Base-by-base conservation (phyloP, 2,797 vertebrate species). In the Takifugu rubripes region DNA sequence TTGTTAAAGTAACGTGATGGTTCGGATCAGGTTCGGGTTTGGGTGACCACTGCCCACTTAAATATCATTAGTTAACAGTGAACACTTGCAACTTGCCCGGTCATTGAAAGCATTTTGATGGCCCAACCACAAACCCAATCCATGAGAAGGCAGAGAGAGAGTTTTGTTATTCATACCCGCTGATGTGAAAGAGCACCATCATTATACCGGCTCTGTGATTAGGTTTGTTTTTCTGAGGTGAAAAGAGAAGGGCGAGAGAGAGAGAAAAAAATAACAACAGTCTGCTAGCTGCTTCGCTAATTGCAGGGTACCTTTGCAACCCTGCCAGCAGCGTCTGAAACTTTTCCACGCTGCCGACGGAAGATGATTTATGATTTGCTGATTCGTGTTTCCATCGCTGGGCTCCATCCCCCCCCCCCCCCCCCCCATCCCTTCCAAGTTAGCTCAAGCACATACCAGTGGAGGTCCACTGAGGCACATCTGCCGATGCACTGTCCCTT, bases 321-420 rank as follows among this genome's bases (percentile, higher is more conserved):
- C 47, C 25, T 47, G 43, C 52, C 58, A 61, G 1, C 64, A 48
- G 50, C 49, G 57, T 56, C 54, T 57, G 49, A 64, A 69, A 58
- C 61, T 62, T 69, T 67, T 63, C 50, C 58, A 48, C 31, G 8
- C 54, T 57, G 59, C 70, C 66, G 59, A 61, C 55, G 48, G 25
- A 49, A 61, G 53, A 64, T 56, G 0, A 36, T 71, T 55, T 56
- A 42, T 62, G 31, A 56, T 48, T 56, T 51, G 61, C 65, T 65
- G 63, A 67, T 49, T 65, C 58, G 43, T 24, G 60, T 62, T 70
- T 65, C 46, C 54, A 46, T 42, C 44, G 24, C 48, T 14, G 27
- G 29, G 33, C 45, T 48, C 17, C 36, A 51, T 25, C 43, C 17
- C 52, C 47, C 16, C 26, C 21, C 7, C 31, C n/a, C 5, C 31